phyloP scores from a whole-genome alignment of 2,888 invertebrate species.

The Odontothrips loti region DNA sequence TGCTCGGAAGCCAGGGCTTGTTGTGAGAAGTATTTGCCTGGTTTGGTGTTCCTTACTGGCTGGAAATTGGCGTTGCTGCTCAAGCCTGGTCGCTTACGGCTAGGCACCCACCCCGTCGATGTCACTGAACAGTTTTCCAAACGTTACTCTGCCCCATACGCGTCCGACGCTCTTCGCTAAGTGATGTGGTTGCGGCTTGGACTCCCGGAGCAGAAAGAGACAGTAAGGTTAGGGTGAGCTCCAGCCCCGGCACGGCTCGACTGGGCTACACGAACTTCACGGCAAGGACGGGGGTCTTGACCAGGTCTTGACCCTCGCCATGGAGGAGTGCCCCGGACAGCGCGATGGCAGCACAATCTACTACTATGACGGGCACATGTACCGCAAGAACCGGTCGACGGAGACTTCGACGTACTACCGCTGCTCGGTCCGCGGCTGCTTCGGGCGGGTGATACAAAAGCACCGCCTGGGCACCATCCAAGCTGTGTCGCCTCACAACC shows the following conservation, averaged over 20 bases:
- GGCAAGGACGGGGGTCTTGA: too few species aligned
- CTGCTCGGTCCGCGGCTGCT: background rate
- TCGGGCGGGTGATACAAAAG: conserved; percentile 6
- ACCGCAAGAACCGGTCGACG: background rate
- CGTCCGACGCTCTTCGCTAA: too few species aligned
- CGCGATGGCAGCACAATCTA: conserved; percentile 4
- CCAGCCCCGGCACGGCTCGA: too few species aligned
- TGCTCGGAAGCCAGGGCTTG: background rate
- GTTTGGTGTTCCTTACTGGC: background rate
- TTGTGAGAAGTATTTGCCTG: background rate
- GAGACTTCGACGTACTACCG: background rate
- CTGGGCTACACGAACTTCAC: too few species aligned
- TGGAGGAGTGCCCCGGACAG: background rate
- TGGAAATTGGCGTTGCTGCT: background rate
- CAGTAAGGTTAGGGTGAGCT: too few species aligned
- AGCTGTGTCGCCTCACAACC: background rate
- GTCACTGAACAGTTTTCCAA: background rate
- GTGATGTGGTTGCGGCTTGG: too few species aligned
- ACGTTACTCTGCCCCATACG: too few species aligned
- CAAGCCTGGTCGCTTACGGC: too few species aligned
- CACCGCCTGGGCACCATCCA: background rate
- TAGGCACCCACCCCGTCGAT: too few species aligned
- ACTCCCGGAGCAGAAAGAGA: too few species aligned
- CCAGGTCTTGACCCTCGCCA: background rate
- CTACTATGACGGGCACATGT: conserved; percentile 9